Evolutionary conservation across 1,140 invertebrate species (phyloP), one percentile per base, ranked within the genome.

Genomic region (Akabosia matsudoensis): DNA sequence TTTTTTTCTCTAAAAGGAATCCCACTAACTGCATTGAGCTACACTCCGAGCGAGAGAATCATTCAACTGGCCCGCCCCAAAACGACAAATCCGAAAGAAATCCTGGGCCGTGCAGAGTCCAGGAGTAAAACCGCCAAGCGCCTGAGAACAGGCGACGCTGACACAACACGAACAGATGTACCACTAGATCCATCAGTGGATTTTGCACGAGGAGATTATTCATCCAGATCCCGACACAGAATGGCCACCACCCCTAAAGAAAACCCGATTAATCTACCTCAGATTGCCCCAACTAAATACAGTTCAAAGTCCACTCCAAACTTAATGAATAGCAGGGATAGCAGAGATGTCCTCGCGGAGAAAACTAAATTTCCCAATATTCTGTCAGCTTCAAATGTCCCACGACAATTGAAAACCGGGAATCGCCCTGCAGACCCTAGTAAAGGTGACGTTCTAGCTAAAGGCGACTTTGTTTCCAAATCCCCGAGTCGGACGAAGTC

Each of bases 11-110:
- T 33, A 18, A 45, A 16, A 76, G 74, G 74, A 10, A 30, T 77
- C 22, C 56, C 76, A 61, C 0, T 71, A 33, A 70, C 76, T 7
- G 76, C 76, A 2, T 61, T 77, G 67, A 51, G 16, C 16, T 77
- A 77, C 30, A 33, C 3, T 52, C n/a, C 76, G 2, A 26, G 52
- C 26, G 61, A 26, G 10, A 74, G 76, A 54, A 74, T 77, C 3
- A 45, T 56, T 37, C 1, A 33, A 73, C 24, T 56, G 22, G 54
- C 54, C 3, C 14, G 10, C 3, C 54, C 54, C 10, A 56, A 56
- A 22, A 56, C 54, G 4, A 13, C 10, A 56, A 4, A 4, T 56
- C 24, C 54, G 54, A 56, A 24, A 24, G 7, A 56, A 24, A 7
- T 4, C 14, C 24, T 56, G 3, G 14, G n/a, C 10, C 3, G 54